Base-by-base conservation (phyloP, 2,797 vertebrate species). In the Pangasius macronema region DNA sequence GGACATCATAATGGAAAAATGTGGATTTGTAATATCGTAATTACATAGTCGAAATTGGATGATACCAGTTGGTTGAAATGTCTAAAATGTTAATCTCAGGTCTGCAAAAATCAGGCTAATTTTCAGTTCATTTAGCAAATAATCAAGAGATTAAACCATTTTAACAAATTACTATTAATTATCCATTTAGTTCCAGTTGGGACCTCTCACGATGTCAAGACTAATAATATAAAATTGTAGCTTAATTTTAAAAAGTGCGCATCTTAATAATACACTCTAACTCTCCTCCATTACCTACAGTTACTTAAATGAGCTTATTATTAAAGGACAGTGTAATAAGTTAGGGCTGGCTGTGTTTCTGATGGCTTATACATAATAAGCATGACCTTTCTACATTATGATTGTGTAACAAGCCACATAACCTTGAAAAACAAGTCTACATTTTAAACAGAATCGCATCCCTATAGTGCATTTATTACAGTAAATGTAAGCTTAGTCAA, bases 381-480 rank as follows among this genome's bases (percentile, higher is more conserved):
- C 61, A 77, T 83, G 80, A 83, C 72, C 80, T 86, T 88, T 88
- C 14, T 46, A 24, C 11, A 53, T 51, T 13, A 67, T 51, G 42
- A 33, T 67, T 67, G 18, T 51, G 61, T 3, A 51, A 67, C 13
- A 76, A 33, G 73, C 49, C 49, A 61, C 72, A 59, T 77, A 11
- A 24, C 11, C 27, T 5, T 27, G n/a, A 79, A 55, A 33, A 67
- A 55, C 53, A 46, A 42, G 55, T 51, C n/a, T 59, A 46, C 27
- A 51, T 51, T 75, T 75, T 51, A 18, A 46, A 77, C 46, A 57
- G 51, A 63, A 51, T 79, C 68, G 13, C 85, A 82, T 83, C 46
- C 39, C 39, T 18, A 33, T n/a, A 82, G 59, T 63, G 24, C 7
- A 10, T 46, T 46, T 42, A 55, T 81, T 81, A 67, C 42, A 33